phyloP scores from a whole-genome alignment of 2,888 invertebrate genomes.

The Aquatica leii region DNA sequence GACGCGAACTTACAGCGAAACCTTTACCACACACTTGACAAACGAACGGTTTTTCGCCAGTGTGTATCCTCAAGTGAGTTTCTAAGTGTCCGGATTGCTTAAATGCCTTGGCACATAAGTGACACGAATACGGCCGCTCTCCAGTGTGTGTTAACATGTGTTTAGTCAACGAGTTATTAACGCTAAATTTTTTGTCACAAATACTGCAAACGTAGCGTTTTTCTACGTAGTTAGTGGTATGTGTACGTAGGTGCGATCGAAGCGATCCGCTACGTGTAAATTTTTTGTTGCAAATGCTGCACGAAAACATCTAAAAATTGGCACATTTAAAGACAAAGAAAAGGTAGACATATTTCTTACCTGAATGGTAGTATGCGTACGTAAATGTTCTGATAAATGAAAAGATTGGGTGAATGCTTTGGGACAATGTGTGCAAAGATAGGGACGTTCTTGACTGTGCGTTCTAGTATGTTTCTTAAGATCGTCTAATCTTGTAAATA shows the following conservation, averaged over 20 bases:
- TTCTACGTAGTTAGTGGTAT: slow-evolving; percentile 39
- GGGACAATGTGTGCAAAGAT: slow-evolving; percentile 46
- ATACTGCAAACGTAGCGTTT: slow-evolving; percentile 39
- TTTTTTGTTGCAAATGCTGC: slow-evolving; percentile 42
- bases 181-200: slow-evolving; percentile 41
- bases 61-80: slow-evolving; percentile 39
- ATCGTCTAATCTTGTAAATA: slow-evolving; percentile 49
- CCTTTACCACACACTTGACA: slow-evolving; percentile 45
- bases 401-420: slow-evolving; percentile 44
- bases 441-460: slow-evolving; percentile 50
- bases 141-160: slow-evolving; percentile 46
- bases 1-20: slow-evolving; percentile 43
- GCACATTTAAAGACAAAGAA: background rate
- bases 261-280: slow-evolving; percentile 44
- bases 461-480: slow-evolving; percentile 49
- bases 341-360: slow-evolving; percentile 2
- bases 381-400: slow-evolving; percentile 43
- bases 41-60: slow-evolving; percentile 40
- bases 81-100: slow-evolving; percentile 41
- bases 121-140: slow-evolving; percentile 41
- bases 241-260: slow-evolving; percentile 43
- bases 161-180: slow-evolving; percentile 40
- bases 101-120: slow-evolving; percentile 41
- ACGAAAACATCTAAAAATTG: slow-evolving; percentile 33
- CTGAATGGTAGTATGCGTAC: slow-evolving; percentile 42